Evolutionary conservation across 2,888 invertebrate genomes (phyloP).

Genomic region (Scaptomyza flava): DNA sequence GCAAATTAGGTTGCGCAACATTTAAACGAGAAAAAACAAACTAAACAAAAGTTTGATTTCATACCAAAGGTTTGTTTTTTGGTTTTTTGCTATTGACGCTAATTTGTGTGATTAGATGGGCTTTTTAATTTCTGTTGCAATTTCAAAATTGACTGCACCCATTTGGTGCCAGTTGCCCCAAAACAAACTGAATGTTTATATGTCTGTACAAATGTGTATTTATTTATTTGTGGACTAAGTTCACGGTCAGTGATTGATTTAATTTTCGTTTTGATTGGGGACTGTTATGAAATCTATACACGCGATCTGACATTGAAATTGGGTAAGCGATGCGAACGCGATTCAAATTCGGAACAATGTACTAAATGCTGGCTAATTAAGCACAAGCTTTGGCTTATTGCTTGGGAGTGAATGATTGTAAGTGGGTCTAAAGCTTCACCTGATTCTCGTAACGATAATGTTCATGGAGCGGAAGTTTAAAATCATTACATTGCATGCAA

Average conservation of each 20-base stretch:
- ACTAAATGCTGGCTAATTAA: constrained; percentile 39
- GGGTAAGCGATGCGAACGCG: constrained; percentile 56
- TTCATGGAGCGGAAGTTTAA: constrained; percentile 31
- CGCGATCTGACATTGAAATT: constrained; percentile 71
- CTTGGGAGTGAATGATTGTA: neutral
- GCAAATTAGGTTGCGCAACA: constrained; percentile 32
- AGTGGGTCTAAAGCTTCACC: constrained; percentile 3
- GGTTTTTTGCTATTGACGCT: neutral
- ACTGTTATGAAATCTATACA: constrained; percentile 60
- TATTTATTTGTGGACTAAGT: constrained; percentile 24
- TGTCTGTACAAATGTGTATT: neutral
- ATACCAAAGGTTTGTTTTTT: neutral
- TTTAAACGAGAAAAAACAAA: neutral
- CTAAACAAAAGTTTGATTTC: neutral
- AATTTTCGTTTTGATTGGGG: constrained; percentile 50
- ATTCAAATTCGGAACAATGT: constrained; percentile 61
- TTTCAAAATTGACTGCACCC: constrained; percentile 18
- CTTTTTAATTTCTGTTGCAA: constrained; percentile 11
- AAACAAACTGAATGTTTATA: neutral
- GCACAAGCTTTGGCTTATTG: neutral
- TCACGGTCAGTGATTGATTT: constrained; percentile 77
- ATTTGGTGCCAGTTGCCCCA: constrained; percentile 9
- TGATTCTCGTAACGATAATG: constrained; percentile 14
- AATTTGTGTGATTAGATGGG: constrained; percentile 29
- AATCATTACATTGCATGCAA: constrained; percentile 20